Base-by-base conservation (phyloP, 2,797 vertebrate genomes). In the Darevskia nairensis region DNA sequence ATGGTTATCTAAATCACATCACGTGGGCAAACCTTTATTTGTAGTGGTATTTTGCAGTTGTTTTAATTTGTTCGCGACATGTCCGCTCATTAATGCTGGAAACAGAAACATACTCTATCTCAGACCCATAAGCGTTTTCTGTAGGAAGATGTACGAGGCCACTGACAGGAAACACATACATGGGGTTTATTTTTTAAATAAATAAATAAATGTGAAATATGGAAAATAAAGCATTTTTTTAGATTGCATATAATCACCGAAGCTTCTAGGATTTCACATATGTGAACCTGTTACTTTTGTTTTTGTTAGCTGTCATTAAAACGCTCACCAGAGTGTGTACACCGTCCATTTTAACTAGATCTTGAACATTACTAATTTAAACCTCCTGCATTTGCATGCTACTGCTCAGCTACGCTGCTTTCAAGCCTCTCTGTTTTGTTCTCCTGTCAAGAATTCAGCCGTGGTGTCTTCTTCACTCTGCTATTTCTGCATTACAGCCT, bases 371-470 rank as follows among this genome's bases (percentile, higher is more conserved):
- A 87, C 59, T 95, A 93, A 94, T 94, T 93, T 94, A 94, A 91
- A 86, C 69, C 71, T 92, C 39, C 92, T 80, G 61, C 7, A 86
- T 93, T 94, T 94, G 91, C 92, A 93, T 94, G 88, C 92, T 93
- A 82, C 86, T 92, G 89, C 92, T 93, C 90, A 25, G 13, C 93
- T 89, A 86, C 87, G 77, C 2, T 68, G 90, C 92, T 94, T 92
- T 86, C 92, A 92, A 80, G 86, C 80, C 89, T 86, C 90, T 94
- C 88, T 92, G 93, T 94, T 96, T 95, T 92, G 92, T 94, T 95
- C 93, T 90, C 86, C 94, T 96, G 95, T 95, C 94, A 95, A 96
- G 83, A 92, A 88, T 93, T 93, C 94, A 92, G 84, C 88, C 46
- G 69, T 71, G 78, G 87, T 93, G 93, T 93, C 90, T 93, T 95